These are phyloP conservation scores for Metallyticus violacea DNA, from an alignment of 2,888 invertebrate genomes.

Conservation along the genomic window DNA sequence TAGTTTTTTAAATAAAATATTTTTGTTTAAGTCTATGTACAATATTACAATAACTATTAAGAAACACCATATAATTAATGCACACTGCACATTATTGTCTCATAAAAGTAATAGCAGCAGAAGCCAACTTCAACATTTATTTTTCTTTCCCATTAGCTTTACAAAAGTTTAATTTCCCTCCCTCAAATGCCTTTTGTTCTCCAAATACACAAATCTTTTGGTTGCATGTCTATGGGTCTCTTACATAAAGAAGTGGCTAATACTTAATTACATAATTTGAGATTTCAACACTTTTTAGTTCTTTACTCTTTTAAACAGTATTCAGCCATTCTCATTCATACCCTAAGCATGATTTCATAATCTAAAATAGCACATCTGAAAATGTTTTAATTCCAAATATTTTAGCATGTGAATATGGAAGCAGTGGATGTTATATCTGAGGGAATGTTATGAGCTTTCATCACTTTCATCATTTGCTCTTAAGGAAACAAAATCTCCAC, in stretches of 20 bases:
- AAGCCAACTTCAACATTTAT: neutral
- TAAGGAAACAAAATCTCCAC: constrained; percentile 27
- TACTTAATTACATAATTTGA: neutral
- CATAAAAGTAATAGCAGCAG: neutral
- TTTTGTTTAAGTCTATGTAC: neutral
- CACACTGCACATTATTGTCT: neutral
- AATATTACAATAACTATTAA: neutral
- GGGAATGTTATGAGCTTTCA: constrained; percentile 27
- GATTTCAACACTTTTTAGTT: neutral
- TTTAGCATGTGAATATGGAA: neutral
- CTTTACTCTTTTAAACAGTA: neutral
- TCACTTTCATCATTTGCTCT: constrained; percentile 28
- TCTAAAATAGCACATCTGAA: neutral
- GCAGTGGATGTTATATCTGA: neutral
- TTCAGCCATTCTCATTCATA: neutral
- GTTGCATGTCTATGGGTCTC: neutral
- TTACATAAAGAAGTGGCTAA: neutral
- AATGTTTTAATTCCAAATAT: neutral
- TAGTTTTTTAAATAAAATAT: neutral
- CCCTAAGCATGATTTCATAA: neutral
- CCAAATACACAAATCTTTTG: neutral
- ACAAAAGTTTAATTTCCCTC: neutral
- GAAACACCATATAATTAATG: neutral
- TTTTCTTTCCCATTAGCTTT: neutral
- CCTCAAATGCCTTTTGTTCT: neutral